Conservation (phyloP, 2,797 vertebrate genomes). For the Phoxinus dragarum region DNA sequence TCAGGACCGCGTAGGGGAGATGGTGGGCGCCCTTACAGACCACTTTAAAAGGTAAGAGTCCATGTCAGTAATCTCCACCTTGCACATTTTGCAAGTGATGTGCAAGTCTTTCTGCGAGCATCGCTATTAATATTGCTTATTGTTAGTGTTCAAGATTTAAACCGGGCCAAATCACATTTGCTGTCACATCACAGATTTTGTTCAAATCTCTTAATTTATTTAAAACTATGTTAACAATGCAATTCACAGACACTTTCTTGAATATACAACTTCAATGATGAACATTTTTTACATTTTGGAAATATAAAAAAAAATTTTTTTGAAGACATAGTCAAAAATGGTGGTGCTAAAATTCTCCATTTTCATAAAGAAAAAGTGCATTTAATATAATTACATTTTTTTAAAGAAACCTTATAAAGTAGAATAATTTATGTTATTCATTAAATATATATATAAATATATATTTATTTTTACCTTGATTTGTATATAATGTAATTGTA, state of each 20-base stretch:
- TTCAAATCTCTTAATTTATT: not conserved
- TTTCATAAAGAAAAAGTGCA: not conserved
- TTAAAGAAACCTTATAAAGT: not conserved
- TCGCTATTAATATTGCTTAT: not conserved
- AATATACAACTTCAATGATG: not conserved
- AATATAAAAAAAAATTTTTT: not conserved
- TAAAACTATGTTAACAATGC: not conserved
- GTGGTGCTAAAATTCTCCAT: not conserved
- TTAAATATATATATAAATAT: too few species aligned
- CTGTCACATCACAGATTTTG: not conserved
- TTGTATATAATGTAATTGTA: not conserved
- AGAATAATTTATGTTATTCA: too few species aligned
- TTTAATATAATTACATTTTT: not conserved
- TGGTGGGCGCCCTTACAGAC: conserved; percentile 85
- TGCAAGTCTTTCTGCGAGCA: not conserved
- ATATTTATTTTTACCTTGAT: not conserved
- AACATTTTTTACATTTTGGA: not conserved
- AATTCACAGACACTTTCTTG: not conserved
- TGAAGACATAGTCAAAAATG: not conserved
- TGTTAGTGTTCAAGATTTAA: not conserved
- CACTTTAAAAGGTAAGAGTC: conserved; percentile 81
- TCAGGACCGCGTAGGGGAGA: conserved; percentile 86
- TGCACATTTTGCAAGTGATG: not conserved
- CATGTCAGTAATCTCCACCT: not conserved
- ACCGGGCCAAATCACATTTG: not conserved